phyloP scores from a whole-genome alignment of 1,140 invertebrate genomes.

The Phocides pigmalion region DNA sequence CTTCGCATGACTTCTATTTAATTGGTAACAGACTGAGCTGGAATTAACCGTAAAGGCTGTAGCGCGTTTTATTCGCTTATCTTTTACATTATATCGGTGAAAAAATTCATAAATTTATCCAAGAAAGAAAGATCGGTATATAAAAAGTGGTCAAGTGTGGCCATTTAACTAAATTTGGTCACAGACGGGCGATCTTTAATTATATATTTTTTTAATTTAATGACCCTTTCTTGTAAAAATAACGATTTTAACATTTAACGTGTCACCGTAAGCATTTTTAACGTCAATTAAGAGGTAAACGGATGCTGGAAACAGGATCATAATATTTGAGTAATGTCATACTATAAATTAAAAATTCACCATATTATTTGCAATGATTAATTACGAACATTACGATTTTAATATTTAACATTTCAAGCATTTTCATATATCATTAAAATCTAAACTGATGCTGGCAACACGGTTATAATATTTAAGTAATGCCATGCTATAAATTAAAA shows the following conservation, averaged over 20 bases:
- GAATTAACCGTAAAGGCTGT: too few species aligned
- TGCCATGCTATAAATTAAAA: too few species aligned
- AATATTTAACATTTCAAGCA: too few species aligned
- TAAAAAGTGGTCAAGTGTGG: constrained; percentile 25
- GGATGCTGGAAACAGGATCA: background rate
- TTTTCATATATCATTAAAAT: too few species aligned
- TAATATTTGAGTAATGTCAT: background rate
- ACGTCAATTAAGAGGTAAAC: background rate
- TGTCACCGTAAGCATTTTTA: background rate
- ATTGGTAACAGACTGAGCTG: too few species aligned
- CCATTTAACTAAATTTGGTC: constrained; percentile 26
- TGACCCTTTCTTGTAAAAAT: constrained; percentile 15
- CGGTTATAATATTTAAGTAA: too few species aligned
- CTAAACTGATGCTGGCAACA: too few species aligned
- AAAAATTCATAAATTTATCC: background rate
- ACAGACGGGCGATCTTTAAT: constrained; percentile 20
- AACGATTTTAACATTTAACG: constrained; percentile 17
- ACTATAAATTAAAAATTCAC: background rate
- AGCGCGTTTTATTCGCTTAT: background rate
- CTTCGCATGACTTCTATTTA: too few species aligned
- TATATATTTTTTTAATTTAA: constrained; percentile 26
- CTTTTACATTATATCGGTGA: background rate
- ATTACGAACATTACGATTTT: too few species aligned
- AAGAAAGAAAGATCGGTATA: constrained; percentile 4
- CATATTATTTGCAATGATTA: background rate